Percentiles rank a stretch among this genome's conserved stretches.
Conservation (phyloP, 2,797 vertebrate genomes). For the Hafferia zeledoni region DNA sequence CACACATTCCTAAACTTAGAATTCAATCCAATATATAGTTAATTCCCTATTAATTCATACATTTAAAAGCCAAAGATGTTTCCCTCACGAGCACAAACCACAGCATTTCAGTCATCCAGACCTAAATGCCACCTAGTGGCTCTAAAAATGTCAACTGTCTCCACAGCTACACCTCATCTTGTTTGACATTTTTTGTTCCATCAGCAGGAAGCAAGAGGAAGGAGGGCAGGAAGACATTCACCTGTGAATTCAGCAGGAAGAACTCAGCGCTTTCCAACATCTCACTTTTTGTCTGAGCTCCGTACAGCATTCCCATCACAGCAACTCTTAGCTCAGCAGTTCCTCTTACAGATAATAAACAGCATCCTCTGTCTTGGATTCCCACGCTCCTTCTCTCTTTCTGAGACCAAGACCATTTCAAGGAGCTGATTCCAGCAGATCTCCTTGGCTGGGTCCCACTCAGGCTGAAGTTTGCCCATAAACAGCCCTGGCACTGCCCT, state of each 20-base stretch:
- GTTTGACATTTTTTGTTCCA: not conserved
- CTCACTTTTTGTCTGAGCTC: not conserved
- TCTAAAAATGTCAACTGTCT: constrained; percentile 3
- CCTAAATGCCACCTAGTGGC: constrained; percentile 18
- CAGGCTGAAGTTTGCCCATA: not conserved
- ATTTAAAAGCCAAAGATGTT: not conserved
- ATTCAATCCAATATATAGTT: not conserved
- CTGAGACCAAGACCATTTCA: not conserved
- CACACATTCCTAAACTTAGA: not conserved
- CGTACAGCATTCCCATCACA: not conserved
- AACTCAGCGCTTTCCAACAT: not conserved
- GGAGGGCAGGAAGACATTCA: not conserved
- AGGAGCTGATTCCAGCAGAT: not conserved
- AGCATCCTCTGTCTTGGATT: not conserved
- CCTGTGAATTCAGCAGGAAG: not conserved
- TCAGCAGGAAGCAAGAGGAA: not conserved
- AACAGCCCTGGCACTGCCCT: not conserved
- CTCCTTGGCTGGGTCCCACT: not conserved
- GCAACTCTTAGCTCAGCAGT: not conserved
- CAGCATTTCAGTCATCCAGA: not conserved
- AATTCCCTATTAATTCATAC: not conserved
- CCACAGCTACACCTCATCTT: not conserved
- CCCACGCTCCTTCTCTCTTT: not conserved
- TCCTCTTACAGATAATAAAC: not conserved
- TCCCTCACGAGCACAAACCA: not conserved